These are phyloP conservation scores for Capreolus pygargus DNA, from an alignment of 2,113 vertebrate species.

Conservation along the genomic window DNA sequence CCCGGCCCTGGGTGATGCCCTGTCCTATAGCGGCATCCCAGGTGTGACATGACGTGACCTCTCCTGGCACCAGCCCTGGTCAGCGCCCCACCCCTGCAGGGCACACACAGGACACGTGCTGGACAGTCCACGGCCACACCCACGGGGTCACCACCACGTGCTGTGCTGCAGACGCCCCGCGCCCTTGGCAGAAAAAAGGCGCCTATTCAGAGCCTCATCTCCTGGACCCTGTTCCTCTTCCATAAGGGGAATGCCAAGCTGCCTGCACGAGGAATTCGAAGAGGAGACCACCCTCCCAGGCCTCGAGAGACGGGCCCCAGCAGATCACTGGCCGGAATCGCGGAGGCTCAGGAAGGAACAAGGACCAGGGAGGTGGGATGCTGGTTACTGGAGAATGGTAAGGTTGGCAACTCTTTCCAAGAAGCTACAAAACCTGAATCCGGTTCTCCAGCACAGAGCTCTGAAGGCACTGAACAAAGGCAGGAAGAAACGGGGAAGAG, in stretches of 20 bases:
- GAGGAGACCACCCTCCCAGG: not conserved
- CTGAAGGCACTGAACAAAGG: not conserved
- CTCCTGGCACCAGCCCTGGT: not conserved
- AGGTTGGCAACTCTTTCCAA: not conserved
- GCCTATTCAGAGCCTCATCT: not conserved
- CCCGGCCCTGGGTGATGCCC: not conserved
- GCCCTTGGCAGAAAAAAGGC: not conserved
- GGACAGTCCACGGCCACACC: not conserved
- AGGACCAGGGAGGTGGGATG: accelerated
- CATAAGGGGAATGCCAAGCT: not conserved
- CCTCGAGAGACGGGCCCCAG: not conserved
- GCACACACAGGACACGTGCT: not conserved
- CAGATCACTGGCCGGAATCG: not conserved
- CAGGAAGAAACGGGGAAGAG: accelerated
- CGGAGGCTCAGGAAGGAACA: not conserved
- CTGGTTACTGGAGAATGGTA: accelerated
- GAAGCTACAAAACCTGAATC: accelerated
- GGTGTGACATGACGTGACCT: accelerated
- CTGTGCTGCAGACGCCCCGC: not conserved
- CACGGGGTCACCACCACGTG: not conserved
- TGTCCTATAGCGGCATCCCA: not conserved
- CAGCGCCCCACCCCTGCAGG: accelerated
- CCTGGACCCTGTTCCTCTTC: not conserved
- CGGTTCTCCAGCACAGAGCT: accelerated
- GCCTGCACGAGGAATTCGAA: not conserved